Conservation (phyloP, 2,113 vertebrate species). For the Lepidothrix coronata region DNA sequence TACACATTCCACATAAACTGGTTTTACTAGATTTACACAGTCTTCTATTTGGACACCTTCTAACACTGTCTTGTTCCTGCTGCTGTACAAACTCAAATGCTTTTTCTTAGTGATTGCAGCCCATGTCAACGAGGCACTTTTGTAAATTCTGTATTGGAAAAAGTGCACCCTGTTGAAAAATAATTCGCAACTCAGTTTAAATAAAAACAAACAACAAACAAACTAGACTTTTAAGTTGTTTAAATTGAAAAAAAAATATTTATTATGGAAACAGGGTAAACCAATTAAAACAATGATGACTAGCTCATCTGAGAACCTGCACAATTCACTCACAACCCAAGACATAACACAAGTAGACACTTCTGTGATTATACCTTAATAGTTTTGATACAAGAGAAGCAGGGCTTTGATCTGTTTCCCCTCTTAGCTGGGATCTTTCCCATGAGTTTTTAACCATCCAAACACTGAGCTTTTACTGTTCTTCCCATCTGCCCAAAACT, state of each 20-base stretch:
- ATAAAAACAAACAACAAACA: background rate
- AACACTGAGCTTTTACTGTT: background rate
- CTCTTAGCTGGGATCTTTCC: background rate
- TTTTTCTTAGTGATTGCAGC: background rate
- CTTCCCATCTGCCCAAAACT: background rate
- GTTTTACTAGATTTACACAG: background rate
- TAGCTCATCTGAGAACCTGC: background rate
- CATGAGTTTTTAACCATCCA: background rate
- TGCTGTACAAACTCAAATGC: background rate
- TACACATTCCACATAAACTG: background rate
- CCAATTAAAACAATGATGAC: conserved; percentile 16
- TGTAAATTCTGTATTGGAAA: background rate
- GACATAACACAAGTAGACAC: fast-evolving
- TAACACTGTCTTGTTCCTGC: background rate
- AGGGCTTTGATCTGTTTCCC: background rate
- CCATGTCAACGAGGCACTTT: background rate
- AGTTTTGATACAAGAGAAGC: background rate
- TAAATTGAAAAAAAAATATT: background rate
- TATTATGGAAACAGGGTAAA: conserved; percentile 46
- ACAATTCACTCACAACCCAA: background rate
- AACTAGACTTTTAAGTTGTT: background rate
- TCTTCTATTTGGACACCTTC: background rate
- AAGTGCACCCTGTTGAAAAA: background rate
- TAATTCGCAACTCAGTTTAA: background rate
- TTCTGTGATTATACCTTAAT: background rate